Percentiles rank a stretch among this genome's conserved stretches.
Evolutionary conservation across 2,113 vertebrate species (phyloP).

Genomic region (Chloroceryle aenea): DNA sequence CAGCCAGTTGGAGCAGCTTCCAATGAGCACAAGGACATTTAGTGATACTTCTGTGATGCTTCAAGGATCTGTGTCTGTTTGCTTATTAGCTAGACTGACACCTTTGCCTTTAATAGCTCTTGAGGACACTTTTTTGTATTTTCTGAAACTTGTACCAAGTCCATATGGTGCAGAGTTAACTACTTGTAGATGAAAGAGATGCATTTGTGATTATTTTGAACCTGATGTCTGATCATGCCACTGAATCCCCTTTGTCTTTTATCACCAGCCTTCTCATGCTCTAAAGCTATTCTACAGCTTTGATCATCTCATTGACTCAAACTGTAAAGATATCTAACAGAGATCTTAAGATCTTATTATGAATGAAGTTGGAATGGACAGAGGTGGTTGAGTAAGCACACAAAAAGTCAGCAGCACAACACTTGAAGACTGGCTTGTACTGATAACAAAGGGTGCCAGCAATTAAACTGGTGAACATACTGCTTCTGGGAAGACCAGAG

Average conservation of each 20-base stretch:
- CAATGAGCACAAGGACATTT: background rate
- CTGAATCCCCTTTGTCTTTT: background rate
- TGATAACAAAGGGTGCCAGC: background rate
- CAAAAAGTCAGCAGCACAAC: background rate
- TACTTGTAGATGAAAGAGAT: background rate
- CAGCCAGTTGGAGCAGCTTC: background rate
- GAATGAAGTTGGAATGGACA: background rate
- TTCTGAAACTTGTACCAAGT: background rate
- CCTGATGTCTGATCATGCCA: rapidly evolving
- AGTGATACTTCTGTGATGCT: background rate
- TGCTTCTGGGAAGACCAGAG: background rate
- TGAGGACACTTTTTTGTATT: background rate
- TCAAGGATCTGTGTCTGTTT: background rate
- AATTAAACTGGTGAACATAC: background rate
- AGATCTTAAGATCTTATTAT: background rate
- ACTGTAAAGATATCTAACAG: background rate
- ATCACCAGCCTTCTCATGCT: background rate
- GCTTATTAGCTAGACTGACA: background rate
- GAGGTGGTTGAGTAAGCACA: background rate
- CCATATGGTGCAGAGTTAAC: background rate
- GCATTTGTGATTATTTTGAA: background rate
- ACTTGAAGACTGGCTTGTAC: background rate
- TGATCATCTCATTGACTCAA: background rate
- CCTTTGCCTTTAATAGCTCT: background rate
- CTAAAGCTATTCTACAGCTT: background rate